A percentile compares a stretch with the other conserved stretches of the same genome.
These are phyloP conservation scores for Rhinopomastus cyanomelas DNA, from an alignment of 2,113 vertebrate species.

Conservation along the genomic window DNA sequence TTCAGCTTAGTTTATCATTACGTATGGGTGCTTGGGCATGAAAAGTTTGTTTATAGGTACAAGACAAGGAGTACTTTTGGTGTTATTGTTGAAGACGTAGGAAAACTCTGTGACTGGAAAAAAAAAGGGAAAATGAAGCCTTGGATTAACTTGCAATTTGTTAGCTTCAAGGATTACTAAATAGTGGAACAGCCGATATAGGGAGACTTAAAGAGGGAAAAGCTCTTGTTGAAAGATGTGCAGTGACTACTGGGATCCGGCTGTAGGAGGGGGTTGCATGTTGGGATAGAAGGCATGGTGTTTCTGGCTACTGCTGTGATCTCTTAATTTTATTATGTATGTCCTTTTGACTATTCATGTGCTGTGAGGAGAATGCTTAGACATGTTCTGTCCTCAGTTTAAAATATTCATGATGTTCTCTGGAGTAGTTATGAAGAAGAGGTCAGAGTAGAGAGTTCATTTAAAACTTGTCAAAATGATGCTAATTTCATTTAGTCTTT, in stretches of 20 bases:
- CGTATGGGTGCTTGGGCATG: background rate
- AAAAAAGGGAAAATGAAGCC: background rate
- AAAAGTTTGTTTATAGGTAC: background rate
- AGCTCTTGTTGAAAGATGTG: background rate
- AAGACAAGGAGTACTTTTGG: background rate
- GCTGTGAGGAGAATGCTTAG: background rate
- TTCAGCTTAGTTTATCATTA: background rate
- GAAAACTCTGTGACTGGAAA: slow-evolving; percentile 4
- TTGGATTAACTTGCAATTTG: slow-evolving; percentile 8
- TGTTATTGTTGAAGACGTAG: background rate
- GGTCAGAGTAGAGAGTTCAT: background rate
- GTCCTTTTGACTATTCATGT: background rate
- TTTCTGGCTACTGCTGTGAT: background rate
- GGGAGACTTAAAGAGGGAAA: background rate
- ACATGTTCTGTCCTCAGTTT: background rate
- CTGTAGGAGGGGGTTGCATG: accelerated
- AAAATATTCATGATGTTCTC: background rate
- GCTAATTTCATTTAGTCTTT: background rate
- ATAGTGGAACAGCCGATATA: background rate
- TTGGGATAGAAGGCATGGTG: background rate
- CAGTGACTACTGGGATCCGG: background rate
- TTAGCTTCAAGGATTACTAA: background rate
- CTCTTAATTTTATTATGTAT: background rate
- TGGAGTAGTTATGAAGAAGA: background rate
- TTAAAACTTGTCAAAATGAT: background rate